Evolutionary conservation across 2,888 invertebrate species (phyloP).

Genomic region (Sturmia bella): DNA sequence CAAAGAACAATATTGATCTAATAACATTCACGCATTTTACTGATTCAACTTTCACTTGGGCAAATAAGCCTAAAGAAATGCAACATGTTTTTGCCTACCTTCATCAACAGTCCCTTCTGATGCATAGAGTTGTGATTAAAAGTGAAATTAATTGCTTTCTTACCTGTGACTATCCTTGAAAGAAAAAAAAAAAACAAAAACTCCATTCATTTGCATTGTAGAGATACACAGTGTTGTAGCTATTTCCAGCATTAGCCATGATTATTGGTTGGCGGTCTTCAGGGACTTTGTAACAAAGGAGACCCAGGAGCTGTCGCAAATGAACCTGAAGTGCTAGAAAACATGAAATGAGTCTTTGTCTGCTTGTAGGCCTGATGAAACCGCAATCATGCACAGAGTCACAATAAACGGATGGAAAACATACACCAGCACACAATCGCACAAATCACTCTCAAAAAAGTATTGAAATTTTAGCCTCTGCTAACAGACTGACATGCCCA

Average conservation of each 20-base stretch:
- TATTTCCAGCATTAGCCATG: constrained; percentile 17
- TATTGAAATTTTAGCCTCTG: too few species aligned
- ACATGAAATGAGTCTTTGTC: background rate
- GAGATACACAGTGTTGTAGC: background rate
- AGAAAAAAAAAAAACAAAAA: background rate
- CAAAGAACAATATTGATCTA: too few species aligned
- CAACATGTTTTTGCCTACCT: background rate
- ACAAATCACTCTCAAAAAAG: too few species aligned
- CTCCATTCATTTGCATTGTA: background rate
- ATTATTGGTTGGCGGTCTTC: constrained; percentile 33
- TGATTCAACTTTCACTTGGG: too few species aligned
- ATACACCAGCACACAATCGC: background rate
- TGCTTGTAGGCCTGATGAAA: background rate
- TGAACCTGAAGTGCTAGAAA: background rate
- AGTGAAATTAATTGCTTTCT: constrained; percentile 19
- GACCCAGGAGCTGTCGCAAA: background rate
- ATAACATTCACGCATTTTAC: too few species aligned
- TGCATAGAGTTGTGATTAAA: background rate
- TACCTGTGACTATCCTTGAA: background rate
- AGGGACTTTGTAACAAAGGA: background rate
- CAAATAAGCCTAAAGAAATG: background rate
- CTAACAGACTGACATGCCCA: background rate
- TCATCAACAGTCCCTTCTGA: background rate
- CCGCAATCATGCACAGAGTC: constrained; percentile 18
- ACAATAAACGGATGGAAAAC: background rate